Evolutionary conservation across 2,888 invertebrate genomes (phyloP), one percentile per base, ranked within the genome.

Genomic region (Dusona sp.): DNA sequence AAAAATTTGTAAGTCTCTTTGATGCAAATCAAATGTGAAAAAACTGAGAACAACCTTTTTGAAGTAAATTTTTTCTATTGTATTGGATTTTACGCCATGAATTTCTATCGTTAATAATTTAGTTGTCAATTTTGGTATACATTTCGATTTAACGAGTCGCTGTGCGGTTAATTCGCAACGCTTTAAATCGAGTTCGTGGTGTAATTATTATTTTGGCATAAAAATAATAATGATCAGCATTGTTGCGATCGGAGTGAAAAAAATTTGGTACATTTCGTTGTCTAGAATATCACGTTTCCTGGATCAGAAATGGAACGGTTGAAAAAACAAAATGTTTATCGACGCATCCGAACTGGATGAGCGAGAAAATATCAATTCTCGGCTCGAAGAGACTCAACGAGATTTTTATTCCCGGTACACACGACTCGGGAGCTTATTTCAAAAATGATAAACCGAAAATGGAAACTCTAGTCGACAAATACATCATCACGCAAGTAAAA

Each of bases 331-430:
- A 94, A 65, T 96, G 96, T 87, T 88, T 96, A 1, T 93, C 94
- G 29, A 95, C 95, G 0, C 94, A 94, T 87, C 96, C 96, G 0
- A 95, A 93, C 42, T 96, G 96, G 96, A 96, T 96, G 96, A 92
- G 93, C 54, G 95, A 96, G 11, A 92, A 95, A 90, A 94, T 93
- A 51, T 86, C 92, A 1, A 90, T 92, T 42, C 91, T 96, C 19
- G 95, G 95, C 0, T 92, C 94, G 42, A 91, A 95, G 79, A 94
- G 94, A 57, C 91, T 96, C 72, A 94, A 95, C 16, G 95, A 96
- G 83, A 91, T 97, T 6, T 95, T 97, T 87, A 95, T 97, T 89
- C 97, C 97, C 1, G 97, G 97, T 0, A 96, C 97, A 0, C 97
- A 97, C 91, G 96, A 97, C 92, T 96, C 97, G 0, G 97, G 96